Conservation (phyloP, 2,888 invertebrate genomes). For the Hypolimnas misippus region DNA sequence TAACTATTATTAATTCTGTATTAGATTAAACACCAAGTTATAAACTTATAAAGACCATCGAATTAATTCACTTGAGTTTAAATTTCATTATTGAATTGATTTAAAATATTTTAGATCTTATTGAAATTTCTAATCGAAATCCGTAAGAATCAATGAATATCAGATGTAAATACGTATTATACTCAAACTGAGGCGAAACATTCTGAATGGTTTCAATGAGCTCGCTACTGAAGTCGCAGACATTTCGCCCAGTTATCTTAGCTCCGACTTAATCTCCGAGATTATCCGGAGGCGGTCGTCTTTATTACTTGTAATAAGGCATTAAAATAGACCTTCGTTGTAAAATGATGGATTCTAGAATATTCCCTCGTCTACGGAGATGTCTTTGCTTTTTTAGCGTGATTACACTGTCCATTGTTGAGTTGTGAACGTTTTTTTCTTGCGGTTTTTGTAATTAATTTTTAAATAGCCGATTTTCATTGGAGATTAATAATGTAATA, state of each 20-base stretch:
- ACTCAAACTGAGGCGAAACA: slow-evolving; percentile 9
- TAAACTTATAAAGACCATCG: slow-evolving; percentile 7
- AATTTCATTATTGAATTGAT: not conserved
- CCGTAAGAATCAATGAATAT: slow-evolving; percentile 11
- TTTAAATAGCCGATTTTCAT: not conserved
- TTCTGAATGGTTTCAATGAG: slow-evolving; percentile 23
- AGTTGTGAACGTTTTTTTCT: not conserved
- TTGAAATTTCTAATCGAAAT: slow-evolving; percentile 13
- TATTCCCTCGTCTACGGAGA: slow-evolving; percentile 17
- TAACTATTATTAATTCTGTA: slow-evolving; percentile 1
- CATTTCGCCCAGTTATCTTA: slow-evolving; percentile 25
- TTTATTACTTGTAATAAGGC: slow-evolving; percentile 41
- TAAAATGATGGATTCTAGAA: slow-evolving; percentile 30
- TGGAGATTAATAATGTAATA: not conserved
- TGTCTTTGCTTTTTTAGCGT: slow-evolving; percentile 23
- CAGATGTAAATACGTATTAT: slow-evolving; percentile 9
- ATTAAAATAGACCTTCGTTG: slow-evolving; percentile 32
- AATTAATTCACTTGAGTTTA: not conserved
- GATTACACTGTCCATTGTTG: slow-evolving; percentile 15
- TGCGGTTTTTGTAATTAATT: not conserved
- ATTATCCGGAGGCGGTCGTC: slow-evolving; percentile 34
- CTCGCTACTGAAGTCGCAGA: slow-evolving; percentile 13
- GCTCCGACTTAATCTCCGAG: slow-evolving; percentile 35
- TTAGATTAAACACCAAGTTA: slow-evolving; percentile 5
- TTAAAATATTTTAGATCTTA: slow-evolving; percentile 2